Base-by-base conservation (phyloP, 2,797 vertebrate genomes). In the Oreochromis mossambicus region DNA sequence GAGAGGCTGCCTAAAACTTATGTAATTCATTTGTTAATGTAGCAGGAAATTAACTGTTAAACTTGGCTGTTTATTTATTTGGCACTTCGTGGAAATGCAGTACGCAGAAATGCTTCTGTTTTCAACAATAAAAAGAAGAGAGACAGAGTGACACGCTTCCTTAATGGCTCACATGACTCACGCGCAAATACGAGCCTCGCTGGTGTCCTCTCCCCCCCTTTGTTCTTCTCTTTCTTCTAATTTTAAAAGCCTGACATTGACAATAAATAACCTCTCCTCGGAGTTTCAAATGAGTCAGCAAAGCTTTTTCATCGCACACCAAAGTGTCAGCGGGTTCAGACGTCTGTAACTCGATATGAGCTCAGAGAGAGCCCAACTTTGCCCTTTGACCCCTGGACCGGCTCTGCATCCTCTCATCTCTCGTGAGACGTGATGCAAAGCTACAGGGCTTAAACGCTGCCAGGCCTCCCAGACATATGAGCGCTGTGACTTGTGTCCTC, bases 181-280 rank as follows among this genome's bases (percentile, higher is more conserved):
- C 38, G 1, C 87, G 80, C 89, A 90, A 88, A 92, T 90, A 78
- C 36, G 82, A 91, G 88, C 61, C 84, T 81, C 46, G 14, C 86
- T 80, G 82, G 83, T 81, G 83, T 88, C 87, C 82, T 91, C 92
- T 84, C 89, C 86, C 90, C 86, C 91, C 80, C 75, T 92, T 78
- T 78, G 81, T 82, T 88, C 87, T 92, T 87, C 80, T 88, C 93
- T 95, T 94, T 94, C 92, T 94, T 95, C 91, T 93, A 92, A 94
- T 93, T 94, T 94, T 93, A 91, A 94, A 92, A 82, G 84, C 84
- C 86, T 91, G 93, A 94, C 94, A 89, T 78, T 92, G 93, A 94
- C 92, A 93, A 95, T 94, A 95, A 95, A 95, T 92, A 92, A 89
- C 78, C 88, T 91, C 92, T 88, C 89, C 82, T 88, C 83, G 88